A percentile compares a stretch with the other conserved stretches of the same genome.
Evolutionary conservation across 2,888 invertebrate species (phyloP).

Genomic region (Epiblema foenella): DNA sequence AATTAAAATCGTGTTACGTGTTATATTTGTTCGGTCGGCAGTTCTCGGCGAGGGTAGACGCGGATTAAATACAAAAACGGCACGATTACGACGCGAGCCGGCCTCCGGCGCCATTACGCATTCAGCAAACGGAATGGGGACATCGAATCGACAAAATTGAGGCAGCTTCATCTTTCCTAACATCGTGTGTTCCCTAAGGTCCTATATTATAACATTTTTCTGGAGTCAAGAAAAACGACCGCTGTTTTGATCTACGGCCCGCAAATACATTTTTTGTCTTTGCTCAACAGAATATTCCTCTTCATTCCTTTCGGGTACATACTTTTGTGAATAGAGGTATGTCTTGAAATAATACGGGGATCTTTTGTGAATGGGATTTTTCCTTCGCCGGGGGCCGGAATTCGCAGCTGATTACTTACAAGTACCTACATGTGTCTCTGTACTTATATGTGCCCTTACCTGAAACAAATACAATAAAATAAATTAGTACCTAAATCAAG

Average conservation of each 20-base stretch:
- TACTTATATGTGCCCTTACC: slow-evolving; percentile 57
- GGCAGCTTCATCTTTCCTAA: slow-evolving; percentile 78
- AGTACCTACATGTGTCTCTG: background rate
- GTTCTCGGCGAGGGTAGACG: slow-evolving; percentile 56
- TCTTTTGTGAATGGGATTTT: slow-evolving; percentile 70
- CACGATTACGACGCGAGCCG: slow-evolving; percentile 68
- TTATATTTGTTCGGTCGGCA: slow-evolving; percentile 52
- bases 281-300: slow-evolving; percentile 62
- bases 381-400: slow-evolving; percentile 53
- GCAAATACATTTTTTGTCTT: slow-evolving; percentile 68
- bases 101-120: slow-evolving; percentile 76
- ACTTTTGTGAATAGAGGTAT: slow-evolving; percentile 72
- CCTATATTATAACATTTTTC: slow-evolving; percentile 77
- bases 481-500: slow-evolving; percentile 45
- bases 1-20: slow-evolving; percentile 72
- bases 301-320: slow-evolving; percentile 63
- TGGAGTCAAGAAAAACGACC: slow-evolving; percentile 65
- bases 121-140: slow-evolving; percentile 81
- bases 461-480: slow-evolving; percentile 62
- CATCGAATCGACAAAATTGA: slow-evolving; percentile 82
- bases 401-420: slow-evolving; percentile 48
- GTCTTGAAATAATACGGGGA: slow-evolving; percentile 65
- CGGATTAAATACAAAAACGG: slow-evolving; percentile 78
- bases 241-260: slow-evolving; percentile 77
- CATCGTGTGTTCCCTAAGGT: slow-evolving; percentile 72